Evolutionary conservation across 1,140 invertebrate species (phyloP).

Genomic region (Amyelois transitella): DNA sequence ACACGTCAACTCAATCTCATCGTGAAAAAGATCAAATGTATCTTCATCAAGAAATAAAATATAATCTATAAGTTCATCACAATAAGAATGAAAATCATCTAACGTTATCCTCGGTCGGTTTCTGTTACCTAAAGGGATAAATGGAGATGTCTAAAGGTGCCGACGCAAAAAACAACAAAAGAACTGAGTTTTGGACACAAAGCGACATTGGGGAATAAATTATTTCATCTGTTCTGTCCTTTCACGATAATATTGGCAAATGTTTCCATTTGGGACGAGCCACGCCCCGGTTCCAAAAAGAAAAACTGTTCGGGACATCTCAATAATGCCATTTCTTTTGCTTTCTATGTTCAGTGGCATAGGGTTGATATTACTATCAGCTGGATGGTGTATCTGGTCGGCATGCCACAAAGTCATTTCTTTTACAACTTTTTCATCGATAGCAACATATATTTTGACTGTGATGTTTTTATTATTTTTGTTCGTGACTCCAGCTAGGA

Average conservation of each 20-base stretch:
- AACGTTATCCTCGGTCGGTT: slow-evolving; percentile 27
- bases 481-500: slow-evolving; percentile 58
- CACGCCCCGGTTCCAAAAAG: slow-evolving; percentile 53
- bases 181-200: slow-evolving; percentile 66
- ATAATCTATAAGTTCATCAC: background rate
- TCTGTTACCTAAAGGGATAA: slow-evolving; percentile 55
- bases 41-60: background rate
- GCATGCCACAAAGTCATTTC: slow-evolving; percentile 61
- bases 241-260: slow-evolving; percentile 74
- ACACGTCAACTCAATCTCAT: slow-evolving; percentile 26
- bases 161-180: slow-evolving; percentile 68
- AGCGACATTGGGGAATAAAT: slow-evolving; percentile 70
- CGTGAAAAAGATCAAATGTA: background rate
- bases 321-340: background rate
- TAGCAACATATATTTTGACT: slow-evolving; percentile 72
- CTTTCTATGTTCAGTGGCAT: background rate
- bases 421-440: slow-evolving; percentile 58
- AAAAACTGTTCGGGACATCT: slow-evolving; percentile 20
- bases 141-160: slow-evolving; percentile 66
- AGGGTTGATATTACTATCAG: background rate
- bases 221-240: slow-evolving; percentile 73
- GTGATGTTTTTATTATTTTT: slow-evolving; percentile 74
- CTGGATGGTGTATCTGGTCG: slow-evolving; percentile 18
- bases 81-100: background rate
- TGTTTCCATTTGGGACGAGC: slow-evolving; percentile 69